Base-by-base conservation (phyloP, 2,113 vertebrate species). In the Neogale vison region DNA sequence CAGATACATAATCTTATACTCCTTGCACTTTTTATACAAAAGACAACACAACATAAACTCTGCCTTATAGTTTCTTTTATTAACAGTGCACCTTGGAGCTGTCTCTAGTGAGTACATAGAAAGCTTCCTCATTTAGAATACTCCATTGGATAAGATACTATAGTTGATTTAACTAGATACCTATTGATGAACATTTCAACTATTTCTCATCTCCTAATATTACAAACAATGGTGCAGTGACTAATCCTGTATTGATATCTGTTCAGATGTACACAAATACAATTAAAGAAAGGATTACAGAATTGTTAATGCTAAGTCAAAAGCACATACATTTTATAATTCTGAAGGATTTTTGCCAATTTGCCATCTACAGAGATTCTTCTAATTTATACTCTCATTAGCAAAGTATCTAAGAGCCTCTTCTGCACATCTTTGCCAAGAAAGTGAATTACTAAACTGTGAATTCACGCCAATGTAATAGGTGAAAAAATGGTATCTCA, bases 391-490 rank as follows among this genome's bases (percentile, higher is more conserved):
- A 69, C 0, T 52, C 10, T 74, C 20, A 50, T n/a, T 12, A 42
- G 31, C 18, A 91, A 88, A 63, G 61, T 76, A 71, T n/a, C n/a
- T 76, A 39, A 42, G 13, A 31, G 71, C 20, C 23, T 21, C 50
- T 85, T 67, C 24, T 20, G 18, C 34, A 81, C 20, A 65, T 76
- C 31, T 50, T 39, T 72, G 36, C 36, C 59, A 83, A 72, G 67
- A 87, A 63, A 95, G 8, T 57, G 3, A 96, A 24, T 76, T 90
- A 69, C 36, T 69, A 77, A 84, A 65, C 36, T 97, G 67, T 82
- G 26, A 90, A 45, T 67, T 76, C 67, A 76, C 65, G 4, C 7
- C 71, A 61, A 31, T 90, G 45, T 67, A 18, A 47, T 29, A 80
- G 24, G 14, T 76, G 7, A 69, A 63, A 61, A 83, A 77, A 26